phyloP scores from a whole-genome alignment of 2,113 vertebrate genomes.

The Pampusana beccarii region DNA sequence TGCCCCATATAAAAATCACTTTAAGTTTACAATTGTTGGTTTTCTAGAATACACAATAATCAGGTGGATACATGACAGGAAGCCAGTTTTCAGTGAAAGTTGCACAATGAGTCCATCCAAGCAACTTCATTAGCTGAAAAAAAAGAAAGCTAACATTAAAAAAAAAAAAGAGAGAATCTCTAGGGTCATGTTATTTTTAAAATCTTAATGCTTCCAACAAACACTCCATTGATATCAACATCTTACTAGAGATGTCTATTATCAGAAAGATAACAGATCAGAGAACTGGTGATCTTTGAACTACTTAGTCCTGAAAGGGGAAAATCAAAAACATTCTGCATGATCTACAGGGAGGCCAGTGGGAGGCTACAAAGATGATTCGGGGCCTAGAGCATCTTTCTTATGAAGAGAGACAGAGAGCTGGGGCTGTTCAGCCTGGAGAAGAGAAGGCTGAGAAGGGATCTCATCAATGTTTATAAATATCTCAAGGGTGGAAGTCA shows the following conservation, averaged over 20 bases:
- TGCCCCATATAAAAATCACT: conserved; percentile 71
- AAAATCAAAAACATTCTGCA: neutral
- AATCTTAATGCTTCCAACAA: neutral
- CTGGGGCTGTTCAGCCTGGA: too few species aligned
- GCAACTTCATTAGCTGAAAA: conserved; percentile 90
- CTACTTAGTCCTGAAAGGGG: neutral
- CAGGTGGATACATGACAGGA: conserved; percentile 93
- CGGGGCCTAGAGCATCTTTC: too few species aligned
- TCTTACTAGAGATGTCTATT: neutral
- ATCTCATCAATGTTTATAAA: too few species aligned
- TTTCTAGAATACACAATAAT: conserved; percentile 91
- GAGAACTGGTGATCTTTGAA: neutral
- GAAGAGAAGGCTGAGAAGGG: too few species aligned
- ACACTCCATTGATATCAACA: neutral
- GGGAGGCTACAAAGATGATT: too few species aligned
- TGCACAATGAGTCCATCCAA: conserved; percentile 92
- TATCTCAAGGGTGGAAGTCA: too few species aligned
- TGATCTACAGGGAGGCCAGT: neutral
- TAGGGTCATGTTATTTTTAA: neutral
- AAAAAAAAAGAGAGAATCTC: neutral
- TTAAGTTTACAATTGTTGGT: conserved; percentile 43
- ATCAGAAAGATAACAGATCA: neutral
- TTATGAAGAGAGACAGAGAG: too few species aligned
- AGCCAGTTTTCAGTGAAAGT: conserved; percentile 95
- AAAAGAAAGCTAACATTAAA: conserved; percentile 1